phyloP scores from a whole-genome alignment of 2,797 vertebrate genomes.

The Potorous gilbertii region DNA sequence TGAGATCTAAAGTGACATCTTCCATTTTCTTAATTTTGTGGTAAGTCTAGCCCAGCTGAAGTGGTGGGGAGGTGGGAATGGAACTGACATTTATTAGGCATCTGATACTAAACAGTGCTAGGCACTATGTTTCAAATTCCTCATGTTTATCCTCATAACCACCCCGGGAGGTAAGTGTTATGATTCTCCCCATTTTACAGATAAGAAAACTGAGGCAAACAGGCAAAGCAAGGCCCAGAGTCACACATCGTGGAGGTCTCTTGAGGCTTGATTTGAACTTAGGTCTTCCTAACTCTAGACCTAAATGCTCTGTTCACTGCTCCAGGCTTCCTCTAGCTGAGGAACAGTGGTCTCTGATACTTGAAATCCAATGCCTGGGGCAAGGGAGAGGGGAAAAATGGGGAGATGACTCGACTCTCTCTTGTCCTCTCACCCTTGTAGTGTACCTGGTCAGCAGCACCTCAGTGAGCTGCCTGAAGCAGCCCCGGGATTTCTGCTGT shows the following conservation, averaged over 20 bases:
- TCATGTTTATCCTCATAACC: background rate
- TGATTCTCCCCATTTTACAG: background rate
- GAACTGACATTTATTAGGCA: background rate
- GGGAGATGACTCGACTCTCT: constrained; percentile 16
- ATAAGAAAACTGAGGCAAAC: background rate
- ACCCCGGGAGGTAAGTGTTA: background rate
- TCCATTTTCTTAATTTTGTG: background rate
- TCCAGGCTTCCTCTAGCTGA: background rate
- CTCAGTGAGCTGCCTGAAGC: constrained; percentile 92
- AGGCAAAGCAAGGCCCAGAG: background rate
- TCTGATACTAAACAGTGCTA: too few relatives aligned
- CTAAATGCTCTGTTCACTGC: background rate
- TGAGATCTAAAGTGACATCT: background rate
- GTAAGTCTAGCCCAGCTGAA: background rate
- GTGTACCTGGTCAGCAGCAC: constrained; percentile 93
- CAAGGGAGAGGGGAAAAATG: background rate
- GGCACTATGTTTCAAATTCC: background rate
- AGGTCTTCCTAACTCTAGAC: background rate
- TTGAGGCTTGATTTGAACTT: background rate
- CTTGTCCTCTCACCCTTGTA: constrained; percentile 69
- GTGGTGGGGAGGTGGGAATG: background rate
- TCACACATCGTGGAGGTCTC: background rate
- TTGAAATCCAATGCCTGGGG: background rate
- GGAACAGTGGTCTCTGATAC: background rate
- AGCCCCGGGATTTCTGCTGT: constrained; percentile 98